phyloP scores from a whole-genome alignment of 30 jellyfish, hydroid and myxozoan species.

The Aurelia aurita region DNA sequence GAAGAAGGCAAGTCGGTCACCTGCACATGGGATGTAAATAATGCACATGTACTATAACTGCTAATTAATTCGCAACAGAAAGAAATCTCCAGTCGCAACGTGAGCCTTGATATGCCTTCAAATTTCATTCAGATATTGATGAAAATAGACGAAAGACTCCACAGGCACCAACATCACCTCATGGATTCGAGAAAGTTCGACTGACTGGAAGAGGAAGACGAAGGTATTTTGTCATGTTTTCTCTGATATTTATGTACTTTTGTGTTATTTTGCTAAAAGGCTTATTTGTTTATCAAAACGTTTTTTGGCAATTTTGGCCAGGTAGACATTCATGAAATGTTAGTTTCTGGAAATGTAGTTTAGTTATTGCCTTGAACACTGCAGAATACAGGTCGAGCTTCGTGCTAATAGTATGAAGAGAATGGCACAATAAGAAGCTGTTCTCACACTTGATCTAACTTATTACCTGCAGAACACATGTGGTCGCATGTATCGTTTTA shows the following conservation, averaged over 20 bases:
- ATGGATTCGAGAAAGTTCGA: slow-evolving; percentile 53
- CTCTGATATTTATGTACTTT: not conserved
- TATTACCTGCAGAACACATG: too few species aligned
- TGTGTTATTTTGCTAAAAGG: not conserved
- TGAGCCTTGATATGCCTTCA: not conserved
- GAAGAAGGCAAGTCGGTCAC: too few species aligned
- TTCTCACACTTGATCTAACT: too few species aligned
- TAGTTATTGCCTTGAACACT: not conserved
- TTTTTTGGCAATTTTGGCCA: not conserved
- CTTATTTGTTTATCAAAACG: not conserved
- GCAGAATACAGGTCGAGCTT: not conserved
- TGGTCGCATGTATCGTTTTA: too few species aligned
- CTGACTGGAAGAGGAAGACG: slow-evolving; percentile 72
- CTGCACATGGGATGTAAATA: too few species aligned
- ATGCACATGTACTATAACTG: too few species aligned
- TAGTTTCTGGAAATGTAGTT: not conserved
- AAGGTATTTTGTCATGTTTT: slow-evolving; percentile 25
- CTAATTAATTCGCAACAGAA: too few species aligned
- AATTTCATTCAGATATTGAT: slow-evolving; percentile 35
- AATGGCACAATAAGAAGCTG: too few species aligned
- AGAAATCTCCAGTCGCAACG: too few species aligned
- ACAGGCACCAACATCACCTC: slow-evolving; percentile 62
- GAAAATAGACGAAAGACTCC: slow-evolving; percentile 34
- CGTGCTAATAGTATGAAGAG: not conserved
- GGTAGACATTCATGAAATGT: not conserved